phyloP scores from a whole-genome alignment of 2,113 vertebrate species.

The Salvelinus alpinus region DNA sequence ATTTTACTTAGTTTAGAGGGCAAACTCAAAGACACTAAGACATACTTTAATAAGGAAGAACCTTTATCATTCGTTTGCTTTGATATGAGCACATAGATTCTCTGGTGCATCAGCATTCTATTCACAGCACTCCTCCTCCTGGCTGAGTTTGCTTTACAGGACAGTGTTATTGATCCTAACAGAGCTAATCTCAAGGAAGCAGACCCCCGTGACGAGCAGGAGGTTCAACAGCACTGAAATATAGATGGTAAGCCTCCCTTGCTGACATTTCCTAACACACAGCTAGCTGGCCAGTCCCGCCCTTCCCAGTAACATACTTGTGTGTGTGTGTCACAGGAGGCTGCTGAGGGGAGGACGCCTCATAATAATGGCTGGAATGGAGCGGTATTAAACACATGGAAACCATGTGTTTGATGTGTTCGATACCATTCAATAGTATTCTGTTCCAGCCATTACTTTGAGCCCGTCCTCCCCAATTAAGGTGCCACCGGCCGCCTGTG shows the following conservation, averaged over 20 bases:
- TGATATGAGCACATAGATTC: background rate
- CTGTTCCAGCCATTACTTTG: no score
- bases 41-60: background rate
- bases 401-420: no score
- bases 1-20: background rate
- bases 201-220: constrained; percentile 46
- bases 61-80: no score
- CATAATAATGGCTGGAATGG: no score
- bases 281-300: background rate
- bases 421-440: no score
- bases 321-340: background rate
- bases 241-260: constrained; percentile 63
- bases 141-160: constrained; percentile 38
- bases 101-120: background rate
- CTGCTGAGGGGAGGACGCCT: no score
- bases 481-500: no score
- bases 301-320: constrained; percentile 8
- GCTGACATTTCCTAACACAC: constrained; percentile 58
- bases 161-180: constrained; percentile 44
- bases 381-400: no score
- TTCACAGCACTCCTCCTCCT: background rate
- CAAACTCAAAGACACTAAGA: background rate
- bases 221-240: constrained; percentile 64
- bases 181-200: constrained; percentile 51
- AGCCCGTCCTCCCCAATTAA: no score